Evolutionary conservation across 1,140 invertebrate genomes (phyloP).

Genomic region (Latrodectus geometricus): DNA sequence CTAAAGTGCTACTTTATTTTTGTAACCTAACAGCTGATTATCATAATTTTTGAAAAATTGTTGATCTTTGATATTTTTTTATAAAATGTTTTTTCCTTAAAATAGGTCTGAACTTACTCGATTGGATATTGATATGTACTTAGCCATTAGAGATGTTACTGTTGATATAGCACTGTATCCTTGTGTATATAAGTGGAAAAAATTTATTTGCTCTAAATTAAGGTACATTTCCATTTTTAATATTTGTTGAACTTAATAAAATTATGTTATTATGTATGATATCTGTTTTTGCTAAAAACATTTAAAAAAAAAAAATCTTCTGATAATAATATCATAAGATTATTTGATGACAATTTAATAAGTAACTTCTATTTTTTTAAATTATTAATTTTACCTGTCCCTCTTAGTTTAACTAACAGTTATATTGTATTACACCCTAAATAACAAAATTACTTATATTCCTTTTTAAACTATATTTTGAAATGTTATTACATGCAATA

Average conservation of each 20-base stretch:
- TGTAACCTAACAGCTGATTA: too few relatives aligned
- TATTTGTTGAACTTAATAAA: background rate
- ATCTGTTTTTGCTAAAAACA: background rate
- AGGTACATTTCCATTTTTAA: background rate
- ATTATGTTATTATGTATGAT: background rate
- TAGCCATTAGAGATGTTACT: background rate
- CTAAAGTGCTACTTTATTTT: too few relatives aligned
- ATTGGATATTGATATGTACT: background rate
- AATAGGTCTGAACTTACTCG: background rate
- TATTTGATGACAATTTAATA: background rate
- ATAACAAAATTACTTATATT: too few relatives aligned
- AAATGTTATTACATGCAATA: too few relatives aligned
- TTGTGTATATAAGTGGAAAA: background rate
- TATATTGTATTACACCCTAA: too few relatives aligned
- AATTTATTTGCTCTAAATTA: background rate
- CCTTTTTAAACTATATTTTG: too few relatives aligned
- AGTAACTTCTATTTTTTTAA: too few relatives aligned
- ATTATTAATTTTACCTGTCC: too few relatives aligned
- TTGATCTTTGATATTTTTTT: too few relatives aligned
- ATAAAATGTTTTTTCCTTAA: background rate
- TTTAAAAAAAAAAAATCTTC: background rate
- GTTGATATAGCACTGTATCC: background rate
- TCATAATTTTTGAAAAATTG: too few relatives aligned
- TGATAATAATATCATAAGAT: background rate
- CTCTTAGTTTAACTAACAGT: too few relatives aligned